Base-by-base conservation (phyloP, 1,140 invertebrate species). In the Colletes latitarsis region DNA sequence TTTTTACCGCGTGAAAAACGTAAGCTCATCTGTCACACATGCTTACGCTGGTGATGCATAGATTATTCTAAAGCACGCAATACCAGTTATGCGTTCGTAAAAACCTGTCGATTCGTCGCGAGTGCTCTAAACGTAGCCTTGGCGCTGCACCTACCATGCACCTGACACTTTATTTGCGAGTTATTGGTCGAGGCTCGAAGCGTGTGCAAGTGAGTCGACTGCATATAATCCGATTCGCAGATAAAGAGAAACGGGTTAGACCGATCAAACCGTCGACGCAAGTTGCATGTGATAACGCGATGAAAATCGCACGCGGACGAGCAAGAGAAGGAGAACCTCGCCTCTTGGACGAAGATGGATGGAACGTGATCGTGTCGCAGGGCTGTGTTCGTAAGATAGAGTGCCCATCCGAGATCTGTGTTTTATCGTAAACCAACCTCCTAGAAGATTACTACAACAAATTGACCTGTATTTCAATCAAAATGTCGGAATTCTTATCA, bases 201-300 rank as follows among this genome's bases (percentile, higher is more conserved):
- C 43, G n/a, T 3, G 64, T 6, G 64, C 64, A 19, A 49, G 19
- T 21, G 43, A 67, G 43, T 10, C 41, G 41, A 9, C 43, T 17
- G 43, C 43, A 10, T 49, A 52, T 46, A 67, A 67, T 67, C 43
- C 43, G 63, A 76, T 41, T 30, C 68, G 43, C 39, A 70, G 68
- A 70, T 70, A 57, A 55, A 53, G 49, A 70, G 49, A 30, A 70
- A 41, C 19, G 30, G 19, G 21, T 21, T 21, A 17, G 30, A 3
- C 8, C 30, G 68, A 70, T 41, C 53, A 15, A n/a, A 3, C 30
- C 68, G 68, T 57, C 75, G 46, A 39, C 49, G 57, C 58, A 52
- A 58, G 53, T 62, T 52, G 46, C 67, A 60, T 70, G 64, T 15
- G 41, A 68, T 76, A 67, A 57, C 55, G 76, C 53, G 60, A 77